A percentile compares a stretch with the other conserved stretches of the same genome.
Conservation (phyloP, 2,797 vertebrate genomes). For the Tympanoctomys barrerae region DNA sequence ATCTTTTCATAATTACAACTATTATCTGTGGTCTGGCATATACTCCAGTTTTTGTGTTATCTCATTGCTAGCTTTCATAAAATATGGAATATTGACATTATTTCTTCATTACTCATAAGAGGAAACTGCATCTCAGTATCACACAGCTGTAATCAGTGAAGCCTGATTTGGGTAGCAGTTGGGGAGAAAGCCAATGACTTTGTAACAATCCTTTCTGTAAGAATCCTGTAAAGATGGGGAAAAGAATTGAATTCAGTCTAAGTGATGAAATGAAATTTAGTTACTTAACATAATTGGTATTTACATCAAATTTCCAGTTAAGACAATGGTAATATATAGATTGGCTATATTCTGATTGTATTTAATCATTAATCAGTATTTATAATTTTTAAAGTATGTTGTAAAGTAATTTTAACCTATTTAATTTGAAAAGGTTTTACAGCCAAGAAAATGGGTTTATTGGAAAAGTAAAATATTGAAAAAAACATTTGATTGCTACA, state of each 20-base stretch:
- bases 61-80: neutral
- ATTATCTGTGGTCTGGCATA: neutral
- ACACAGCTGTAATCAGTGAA: neutral
- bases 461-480: neutral
- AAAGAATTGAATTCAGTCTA: neutral
- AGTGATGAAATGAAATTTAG: neutral
- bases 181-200: neutral
- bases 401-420: neutral
- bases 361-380: slow-evolving; percentile 1
- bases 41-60: neutral
- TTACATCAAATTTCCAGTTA: slow-evolving; percentile 21
- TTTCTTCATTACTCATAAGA: slow-evolving; percentile 5
- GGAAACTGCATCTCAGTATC: neutral
- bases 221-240: neutral
- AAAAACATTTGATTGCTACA: neutral
- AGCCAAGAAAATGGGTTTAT: neutral
- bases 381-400: slow-evolving; percentile 16
- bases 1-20: neutral
- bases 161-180: neutral
- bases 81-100: neutral
- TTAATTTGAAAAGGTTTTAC: neutral
- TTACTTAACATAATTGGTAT: neutral
- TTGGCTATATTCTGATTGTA: neutral
- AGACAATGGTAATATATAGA: slow-evolving; percentile 14
- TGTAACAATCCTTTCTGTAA: neutral